A percentile compares a stretch with the other conserved stretches of the same genome.
Evolutionary conservation across 1,140 invertebrate genomes (phyloP).

Genomic region (Leptonema lineaticorne): DNA sequence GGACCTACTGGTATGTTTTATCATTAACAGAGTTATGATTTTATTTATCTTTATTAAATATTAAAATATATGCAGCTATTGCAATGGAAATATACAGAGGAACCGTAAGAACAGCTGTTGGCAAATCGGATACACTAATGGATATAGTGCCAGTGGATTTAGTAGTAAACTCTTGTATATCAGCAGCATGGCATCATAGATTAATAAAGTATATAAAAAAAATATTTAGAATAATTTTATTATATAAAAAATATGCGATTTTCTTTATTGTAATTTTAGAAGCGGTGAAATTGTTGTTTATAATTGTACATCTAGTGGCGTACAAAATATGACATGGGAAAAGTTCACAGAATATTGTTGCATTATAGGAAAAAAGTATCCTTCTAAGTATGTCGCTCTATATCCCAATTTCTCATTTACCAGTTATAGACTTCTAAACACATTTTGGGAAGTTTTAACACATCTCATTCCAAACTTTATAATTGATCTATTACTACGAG

Average conservation of each 20-base stretch:
- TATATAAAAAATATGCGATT: neutral
- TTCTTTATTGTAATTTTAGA: conserved; percentile 46
- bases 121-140: conserved; percentile 68
- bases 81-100: conserved; percentile 85
- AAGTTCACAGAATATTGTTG: conserved; percentile 68
- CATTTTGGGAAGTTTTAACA: conserved; percentile 67
- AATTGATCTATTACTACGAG: conserved; percentile 69
- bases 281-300: conserved; percentile 73
- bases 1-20: conserved; percentile 63
- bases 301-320: conserved; percentile 84
- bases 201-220: neutral
- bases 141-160: conserved; percentile 91
- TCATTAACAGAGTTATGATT: neutral
- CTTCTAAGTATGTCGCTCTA: conserved; percentile 82
- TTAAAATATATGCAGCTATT: conserved; percentile 62
- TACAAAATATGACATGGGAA: conserved; percentile 85
- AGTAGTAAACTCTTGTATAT: conserved; percentile 85
- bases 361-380: conserved; percentile 71
- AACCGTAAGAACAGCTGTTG: conserved; percentile 80
- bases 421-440: conserved; percentile 70
- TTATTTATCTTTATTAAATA: too few relatives aligned
- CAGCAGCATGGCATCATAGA: conserved; percentile 75
- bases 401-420: conserved; percentile 82
- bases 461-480: conserved; percentile 80
- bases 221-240: neutral